Evolutionary conservation across 2,797 vertebrate species (phyloP).

Genomic region (Uromys caudimaculatus): DNA sequence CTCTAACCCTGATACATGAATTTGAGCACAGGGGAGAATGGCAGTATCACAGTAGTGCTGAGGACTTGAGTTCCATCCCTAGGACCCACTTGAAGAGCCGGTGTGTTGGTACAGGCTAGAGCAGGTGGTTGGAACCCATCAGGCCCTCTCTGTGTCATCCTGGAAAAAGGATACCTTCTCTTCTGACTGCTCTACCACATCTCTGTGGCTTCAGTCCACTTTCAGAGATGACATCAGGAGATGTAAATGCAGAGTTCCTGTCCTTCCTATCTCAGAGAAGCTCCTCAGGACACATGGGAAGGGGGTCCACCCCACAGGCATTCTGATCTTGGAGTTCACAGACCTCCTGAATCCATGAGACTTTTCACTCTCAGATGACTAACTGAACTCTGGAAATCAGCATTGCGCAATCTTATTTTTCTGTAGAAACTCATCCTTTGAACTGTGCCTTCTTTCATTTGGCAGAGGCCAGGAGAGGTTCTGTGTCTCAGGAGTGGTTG

Average conservation of each 20-base stretch:
- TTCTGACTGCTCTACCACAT: background rate
- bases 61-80: background rate
- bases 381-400: background rate
- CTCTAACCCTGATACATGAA: background rate
- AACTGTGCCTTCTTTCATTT: background rate
- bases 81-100: background rate
- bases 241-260: background rate
- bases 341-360: background rate
- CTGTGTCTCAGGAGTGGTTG: background rate
- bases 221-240: background rate
- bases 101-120: background rate
- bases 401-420: background rate
- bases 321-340: background rate
- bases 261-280: background rate
- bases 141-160: background rate
- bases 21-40: background rate
- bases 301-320: fast-evolving
- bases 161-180: background rate
- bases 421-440: background rate
- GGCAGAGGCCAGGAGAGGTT: background rate
- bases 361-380: background rate
- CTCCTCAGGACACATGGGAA: background rate
- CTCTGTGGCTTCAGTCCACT: background rate
- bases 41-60: background rate
- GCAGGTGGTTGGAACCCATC: fast-evolving